Percentiles rank a stretch among this genome's conserved stretches.
These are phyloP conservation scores for Andrena flavipes DNA, from an alignment of 2,888 invertebrate species.

Conservation along the genomic window DNA sequence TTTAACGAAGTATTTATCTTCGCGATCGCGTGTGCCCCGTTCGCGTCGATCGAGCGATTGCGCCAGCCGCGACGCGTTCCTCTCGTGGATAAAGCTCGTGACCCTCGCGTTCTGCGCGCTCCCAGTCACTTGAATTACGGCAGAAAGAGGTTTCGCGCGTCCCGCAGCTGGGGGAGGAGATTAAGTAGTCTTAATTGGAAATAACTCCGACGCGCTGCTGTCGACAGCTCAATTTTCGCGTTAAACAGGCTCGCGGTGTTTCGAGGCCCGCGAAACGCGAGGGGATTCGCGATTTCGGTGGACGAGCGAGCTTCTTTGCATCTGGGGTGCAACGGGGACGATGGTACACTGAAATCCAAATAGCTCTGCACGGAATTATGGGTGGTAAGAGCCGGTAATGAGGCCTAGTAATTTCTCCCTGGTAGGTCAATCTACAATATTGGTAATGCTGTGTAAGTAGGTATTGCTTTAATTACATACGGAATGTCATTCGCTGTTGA, in stretches of 20 bases:
- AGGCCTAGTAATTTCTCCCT: no score
- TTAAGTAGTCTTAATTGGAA: constrained; percentile 42
- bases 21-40: constrained; percentile 34
- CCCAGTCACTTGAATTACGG: constrained; percentile 25
- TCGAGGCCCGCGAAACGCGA: background rate
- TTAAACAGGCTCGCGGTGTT: background rate
- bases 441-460: no score
- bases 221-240: constrained; percentile 25
- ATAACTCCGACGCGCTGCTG: background rate
- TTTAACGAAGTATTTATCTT: constrained; percentile 67
- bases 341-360: background rate
- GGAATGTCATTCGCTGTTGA: no score
- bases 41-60: constrained; percentile 43
- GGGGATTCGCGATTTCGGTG: background rate
- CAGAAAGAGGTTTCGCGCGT: background rate
- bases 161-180: background rate
- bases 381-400: no score
- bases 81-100: constrained; percentile 40
- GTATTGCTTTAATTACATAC: no score
- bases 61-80: constrained; percentile 11
- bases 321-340: background rate
- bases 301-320: background rate
- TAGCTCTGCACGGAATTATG: background rate
- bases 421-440: no score
- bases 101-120: background rate